Base-by-base conservation (phyloP, 2,888 invertebrate genomes). In the Ophion ellenae region DNA sequence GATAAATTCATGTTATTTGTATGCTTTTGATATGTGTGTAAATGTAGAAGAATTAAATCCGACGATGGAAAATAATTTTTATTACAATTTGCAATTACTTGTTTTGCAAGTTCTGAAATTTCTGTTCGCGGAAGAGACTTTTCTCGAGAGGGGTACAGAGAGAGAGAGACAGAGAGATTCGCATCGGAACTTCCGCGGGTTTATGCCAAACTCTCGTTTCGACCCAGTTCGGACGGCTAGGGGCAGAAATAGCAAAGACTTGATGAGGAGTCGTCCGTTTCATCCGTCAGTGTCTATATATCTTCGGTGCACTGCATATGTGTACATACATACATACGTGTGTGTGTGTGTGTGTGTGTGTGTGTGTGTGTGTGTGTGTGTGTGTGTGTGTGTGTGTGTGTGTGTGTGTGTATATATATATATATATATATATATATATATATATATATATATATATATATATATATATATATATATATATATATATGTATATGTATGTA, bases 241-340 rank as follows among this genome's bases (percentile, higher is more conserved):
- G 88, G 57, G 91, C 84, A 73, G 86, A 86, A 86, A 86, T 86
- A 86, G 86, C 83, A 67, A 71, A 73, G 82, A 85, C 83, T 77
- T 20, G 67, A 74, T 53, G 53, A 53, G 61, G 40, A 66, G 47
- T 63, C 32, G 63, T 69, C 32, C 32, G 64, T 53, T 40, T 17
- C 75, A 74, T 67, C 66, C 66, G 63, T 47, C 75, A 70, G 45
- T 69, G 47, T 61, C 45, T 24, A 45, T 70, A 40, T 45, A 28
- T 57, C 40, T 53, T 45, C 24, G 20, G 14, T 57, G 28, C 24
- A 11, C 67, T 40, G 67, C 59, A 53, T 53, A 74, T 47, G 73
- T 17, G n/a, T 57, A 5, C n/a, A 57, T 57, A 57, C 14, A 14
- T 57, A 57, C 57, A 17, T 57, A 17, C 14, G 28, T 14, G 7